phyloP scores from a whole-genome alignment of 2,113 vertebrate species.

The Platysternon megacephalum region DNA sequence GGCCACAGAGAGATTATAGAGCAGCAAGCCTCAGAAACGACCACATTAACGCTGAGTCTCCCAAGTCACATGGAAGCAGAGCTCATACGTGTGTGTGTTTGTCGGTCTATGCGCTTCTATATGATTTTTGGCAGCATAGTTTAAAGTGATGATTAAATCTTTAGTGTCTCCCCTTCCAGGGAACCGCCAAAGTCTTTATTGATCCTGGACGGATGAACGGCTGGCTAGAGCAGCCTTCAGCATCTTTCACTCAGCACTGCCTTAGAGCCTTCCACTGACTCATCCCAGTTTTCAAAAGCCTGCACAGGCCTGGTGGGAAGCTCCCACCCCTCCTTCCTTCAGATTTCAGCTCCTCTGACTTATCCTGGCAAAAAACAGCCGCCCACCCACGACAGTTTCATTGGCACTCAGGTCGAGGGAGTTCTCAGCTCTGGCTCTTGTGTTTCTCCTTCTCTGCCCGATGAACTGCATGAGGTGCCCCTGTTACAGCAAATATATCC shows the following conservation, averaged over 20 bases:
- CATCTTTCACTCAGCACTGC: constrained; percentile 24
- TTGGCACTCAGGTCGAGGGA: rapidly evolving
- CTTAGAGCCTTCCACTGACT: constrained; percentile 47
- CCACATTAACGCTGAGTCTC: background rate
- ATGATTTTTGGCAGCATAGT: constrained; percentile 42
- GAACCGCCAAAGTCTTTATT: constrained; percentile 26
- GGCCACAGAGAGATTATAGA: background rate
- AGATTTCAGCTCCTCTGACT: background rate
- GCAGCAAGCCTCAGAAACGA: background rate
- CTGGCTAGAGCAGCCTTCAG: constrained; percentile 19
- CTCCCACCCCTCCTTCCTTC: constrained; percentile 22
- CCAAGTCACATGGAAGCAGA: rapidly evolving
- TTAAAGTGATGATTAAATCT: background rate
- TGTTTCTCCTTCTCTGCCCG: rapidly evolving
- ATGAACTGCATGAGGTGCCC: background rate
- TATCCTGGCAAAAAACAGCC: constrained; percentile 52
- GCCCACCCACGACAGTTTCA: background rate
- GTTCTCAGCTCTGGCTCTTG: background rate
- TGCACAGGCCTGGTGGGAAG: constrained; percentile 2
- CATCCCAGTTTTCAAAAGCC: background rate
- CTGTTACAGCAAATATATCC: background rate
- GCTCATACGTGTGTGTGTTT: background rate
- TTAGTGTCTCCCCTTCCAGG: constrained; percentile 39
- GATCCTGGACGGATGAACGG: background rate
- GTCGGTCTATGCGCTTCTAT: rapidly evolving